phyloP scores from a whole-genome alignment of 1,140 invertebrate genomes.

The Hycleus phaleratus region DNA sequence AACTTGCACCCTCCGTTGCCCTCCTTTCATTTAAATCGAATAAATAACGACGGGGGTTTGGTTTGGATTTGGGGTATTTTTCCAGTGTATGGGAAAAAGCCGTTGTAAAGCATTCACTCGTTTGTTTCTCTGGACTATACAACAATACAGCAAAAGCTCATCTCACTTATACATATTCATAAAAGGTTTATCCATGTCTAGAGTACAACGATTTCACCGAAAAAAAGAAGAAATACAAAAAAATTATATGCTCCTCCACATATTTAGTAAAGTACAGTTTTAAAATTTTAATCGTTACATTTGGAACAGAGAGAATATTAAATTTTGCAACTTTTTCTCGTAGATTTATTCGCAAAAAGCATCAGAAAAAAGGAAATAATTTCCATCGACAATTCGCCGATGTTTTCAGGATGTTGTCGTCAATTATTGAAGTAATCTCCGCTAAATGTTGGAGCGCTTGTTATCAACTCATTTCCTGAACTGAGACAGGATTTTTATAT shows the following conservation, averaged over 20 bases:
- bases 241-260: too few relatives aligned
- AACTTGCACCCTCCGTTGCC: too few relatives aligned
- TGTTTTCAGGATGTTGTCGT: slow-evolving; percentile 20
- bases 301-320: too few relatives aligned
- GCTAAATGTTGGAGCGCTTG: slow-evolving; percentile 5
- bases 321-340: background rate
- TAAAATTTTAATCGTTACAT: too few relatives aligned
- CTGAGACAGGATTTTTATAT: slow-evolving; percentile 21
- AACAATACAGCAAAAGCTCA: slow-evolving; percentile 9
- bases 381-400: slow-evolving; percentile 22
- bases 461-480: slow-evolving; percentile 22
- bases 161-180: slow-evolving; percentile 20
- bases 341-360: background rate
- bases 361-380: slow-evolving; percentile 25
- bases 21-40: too few relatives aligned
- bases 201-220: slow-evolving; percentile 9
- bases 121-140: slow-evolving; percentile 8
- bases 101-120: slow-evolving; percentile 10
- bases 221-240: background rate
- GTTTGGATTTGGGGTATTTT: background rate
- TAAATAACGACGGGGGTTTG: too few relatives aligned
- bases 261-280: too few relatives aligned
- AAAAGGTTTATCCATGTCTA: slow-evolving; percentile 15
- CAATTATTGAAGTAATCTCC: slow-evolving; percentile 21
- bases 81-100: slow-evolving; percentile 8